Conservation (phyloP, 2,113 vertebrate genomes). For the Takifugu bimaculatus region DNA sequence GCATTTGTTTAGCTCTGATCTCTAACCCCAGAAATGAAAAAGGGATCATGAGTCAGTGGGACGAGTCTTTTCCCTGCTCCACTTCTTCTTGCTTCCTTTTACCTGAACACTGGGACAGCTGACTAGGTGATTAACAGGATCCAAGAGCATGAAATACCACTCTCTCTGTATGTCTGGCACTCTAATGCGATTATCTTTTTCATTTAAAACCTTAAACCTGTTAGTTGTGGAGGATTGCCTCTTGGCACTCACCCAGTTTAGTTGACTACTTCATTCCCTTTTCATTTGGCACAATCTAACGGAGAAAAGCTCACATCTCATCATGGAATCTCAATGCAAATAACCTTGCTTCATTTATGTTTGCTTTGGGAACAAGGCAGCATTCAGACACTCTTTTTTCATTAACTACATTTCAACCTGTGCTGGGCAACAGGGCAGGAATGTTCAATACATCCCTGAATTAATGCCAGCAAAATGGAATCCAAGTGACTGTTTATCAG, state of each 20-base stretch:
- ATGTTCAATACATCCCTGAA: slow-evolving; percentile 8
- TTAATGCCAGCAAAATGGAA: slow-evolving; percentile 7
- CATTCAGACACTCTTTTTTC: slow-evolving; percentile 5
- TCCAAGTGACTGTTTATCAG: neutral
- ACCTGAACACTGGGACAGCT: slow-evolving; percentile 59
- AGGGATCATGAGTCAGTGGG: slow-evolving; percentile 36
- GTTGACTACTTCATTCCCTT: slow-evolving; percentile 52
- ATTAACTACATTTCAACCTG: slow-evolving; percentile 23
- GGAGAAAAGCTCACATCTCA: slow-evolving; percentile 17
- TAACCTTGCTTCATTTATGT: neutral
- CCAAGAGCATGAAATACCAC: slow-evolving; percentile 57
- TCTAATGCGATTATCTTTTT: slow-evolving; percentile 72
- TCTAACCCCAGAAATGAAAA: slow-evolving; percentile 26
- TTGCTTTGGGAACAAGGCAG: slow-evolving; percentile 9
- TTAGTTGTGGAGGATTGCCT: slow-evolving; percentile 74
- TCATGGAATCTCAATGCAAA: slow-evolving; percentile 2
- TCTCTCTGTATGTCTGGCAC: slow-evolving; percentile 58
- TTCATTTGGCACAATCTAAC: slow-evolving; percentile 34
- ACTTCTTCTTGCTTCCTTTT: slow-evolving; percentile 15
- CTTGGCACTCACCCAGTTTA: slow-evolving; percentile 61
- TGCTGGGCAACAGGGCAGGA: slow-evolving; percentile 14
- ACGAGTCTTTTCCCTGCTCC: slow-evolving; percentile 11
- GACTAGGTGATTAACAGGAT: slow-evolving; percentile 64
- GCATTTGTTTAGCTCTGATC: slow-evolving; percentile 39
- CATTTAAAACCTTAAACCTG: slow-evolving; percentile 73